A percentile compares a stretch with the other conserved stretches of the same genome.
These are phyloP conservation scores for Stegodyphus dumicola DNA, from an alignment of 1,140 invertebrate genomes.

Conservation along the genomic window DNA sequence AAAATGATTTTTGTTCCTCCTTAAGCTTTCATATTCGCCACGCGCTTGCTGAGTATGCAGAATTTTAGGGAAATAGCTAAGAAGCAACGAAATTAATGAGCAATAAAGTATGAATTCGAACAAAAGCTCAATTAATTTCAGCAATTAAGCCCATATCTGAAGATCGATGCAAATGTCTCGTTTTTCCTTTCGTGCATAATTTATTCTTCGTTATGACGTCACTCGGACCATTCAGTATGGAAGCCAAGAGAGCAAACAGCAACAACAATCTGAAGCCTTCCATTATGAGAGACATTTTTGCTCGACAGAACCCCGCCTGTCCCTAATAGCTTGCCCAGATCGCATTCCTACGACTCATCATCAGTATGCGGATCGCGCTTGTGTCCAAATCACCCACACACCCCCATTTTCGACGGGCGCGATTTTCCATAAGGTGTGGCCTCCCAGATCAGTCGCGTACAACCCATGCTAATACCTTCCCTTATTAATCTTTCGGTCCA, in stretches of 20 bases:
- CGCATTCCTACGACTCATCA: constrained; percentile 37
- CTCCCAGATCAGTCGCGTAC: constrained; percentile 1
- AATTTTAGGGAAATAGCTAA: too few relatives aligned
- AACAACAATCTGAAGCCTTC: neutral
- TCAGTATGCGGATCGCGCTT: constrained; percentile 42
- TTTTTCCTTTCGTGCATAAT: neutral
- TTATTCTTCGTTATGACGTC: constrained; percentile 23
- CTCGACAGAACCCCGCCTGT: constrained; percentile 36
- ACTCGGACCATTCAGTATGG: constrained; percentile 11
- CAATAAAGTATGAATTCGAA: neutral
- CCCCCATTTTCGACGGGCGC: neutral
- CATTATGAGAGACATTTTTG: constrained; percentile 5
- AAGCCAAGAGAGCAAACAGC: constrained; percentile 15
- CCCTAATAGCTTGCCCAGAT: constrained; percentile 25
- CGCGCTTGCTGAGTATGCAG: too few relatives aligned
- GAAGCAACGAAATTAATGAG: neutral
- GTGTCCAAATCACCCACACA: constrained; percentile 43
- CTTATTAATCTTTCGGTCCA: constrained; percentile 45
- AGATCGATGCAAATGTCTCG: too few relatives aligned
- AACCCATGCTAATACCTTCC: constrained; percentile 35
- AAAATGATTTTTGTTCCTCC: too few relatives aligned
- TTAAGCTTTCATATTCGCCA: too few relatives aligned
- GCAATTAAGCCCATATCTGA: too few relatives aligned
- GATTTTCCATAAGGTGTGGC: constrained; percentile 45
- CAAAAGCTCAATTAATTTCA: neutral